A percentile compares a stretch with the other conserved stretches of the same genome.
These are phyloP conservation scores for Bergia sp. DNA, from an alignment of 92 coral and sea anemone genomes.

Conservation along the genomic window DNA sequence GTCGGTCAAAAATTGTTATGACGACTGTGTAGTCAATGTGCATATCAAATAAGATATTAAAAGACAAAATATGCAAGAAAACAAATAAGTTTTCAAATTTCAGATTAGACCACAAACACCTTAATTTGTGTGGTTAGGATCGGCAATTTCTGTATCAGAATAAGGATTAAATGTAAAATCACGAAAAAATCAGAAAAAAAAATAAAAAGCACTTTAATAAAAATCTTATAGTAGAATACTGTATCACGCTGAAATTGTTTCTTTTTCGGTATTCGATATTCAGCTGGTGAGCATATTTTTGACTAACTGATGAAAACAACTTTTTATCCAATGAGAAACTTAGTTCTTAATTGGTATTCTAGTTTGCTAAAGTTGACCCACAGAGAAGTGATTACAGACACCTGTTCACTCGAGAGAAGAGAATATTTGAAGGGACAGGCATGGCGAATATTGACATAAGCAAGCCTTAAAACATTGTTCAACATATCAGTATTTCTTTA, in stretches of 20 bases:
- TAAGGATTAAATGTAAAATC: background rate
- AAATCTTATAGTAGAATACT: background rate
- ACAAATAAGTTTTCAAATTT: background rate
- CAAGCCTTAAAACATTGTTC: background rate
- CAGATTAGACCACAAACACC: background rate
- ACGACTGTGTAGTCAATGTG: background rate
- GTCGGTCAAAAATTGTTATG: background rate
- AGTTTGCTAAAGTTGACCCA: background rate
- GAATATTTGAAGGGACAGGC: background rate
- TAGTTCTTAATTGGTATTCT: constrained; percentile 15
- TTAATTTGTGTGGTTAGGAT: background rate
- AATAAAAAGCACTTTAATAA: background rate
- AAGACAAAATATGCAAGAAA: background rate
- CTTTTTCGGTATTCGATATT: background rate
- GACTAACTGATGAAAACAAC: background rate
- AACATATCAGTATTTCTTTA: background rate
- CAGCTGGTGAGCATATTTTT: background rate
- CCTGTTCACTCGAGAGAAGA: background rate
- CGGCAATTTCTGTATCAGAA: too few species aligned
- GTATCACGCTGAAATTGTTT: constrained; percentile 6
- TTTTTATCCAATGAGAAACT: background rate
- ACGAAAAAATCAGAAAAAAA: background rate
- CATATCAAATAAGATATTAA: background rate
- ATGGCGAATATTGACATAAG: background rate
- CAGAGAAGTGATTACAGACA: constrained; percentile 16